These are phyloP conservation scores for Lota lota DNA, from an alignment of 2,113 vertebrate species.

Conservation along the genomic window DNA sequence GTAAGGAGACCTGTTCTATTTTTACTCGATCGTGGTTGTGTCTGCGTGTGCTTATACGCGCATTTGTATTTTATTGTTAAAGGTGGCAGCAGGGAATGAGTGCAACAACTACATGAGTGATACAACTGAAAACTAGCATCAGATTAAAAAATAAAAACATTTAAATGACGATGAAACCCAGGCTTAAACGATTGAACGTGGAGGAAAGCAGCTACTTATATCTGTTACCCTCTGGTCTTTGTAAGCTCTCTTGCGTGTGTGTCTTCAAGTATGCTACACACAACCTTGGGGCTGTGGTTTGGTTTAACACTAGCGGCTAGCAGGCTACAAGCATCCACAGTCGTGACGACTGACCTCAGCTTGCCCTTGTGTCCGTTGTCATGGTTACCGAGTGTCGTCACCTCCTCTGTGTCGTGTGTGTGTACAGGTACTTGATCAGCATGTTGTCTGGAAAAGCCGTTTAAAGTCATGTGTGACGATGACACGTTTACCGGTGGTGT, in stretches of 20 bases:
- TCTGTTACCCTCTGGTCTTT: slow-evolving; percentile 10
- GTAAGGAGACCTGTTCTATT: slow-evolving; percentile 64
- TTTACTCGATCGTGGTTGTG: slow-evolving; percentile 34
- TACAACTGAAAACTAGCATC: too few relatives aligned
- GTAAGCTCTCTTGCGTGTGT: slow-evolving; percentile 5
- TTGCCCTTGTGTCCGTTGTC: slow-evolving; percentile 20
- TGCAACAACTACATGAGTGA: too few relatives aligned
- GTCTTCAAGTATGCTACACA: too few relatives aligned
- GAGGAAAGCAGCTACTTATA: not conserved
- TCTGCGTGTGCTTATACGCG: too few relatives aligned
- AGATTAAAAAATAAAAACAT: too few relatives aligned
- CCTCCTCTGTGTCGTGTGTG: not conserved
- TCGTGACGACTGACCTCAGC: slow-evolving; percentile 11
- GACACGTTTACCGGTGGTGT: not conserved
- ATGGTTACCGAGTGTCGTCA: slow-evolving; percentile 13
- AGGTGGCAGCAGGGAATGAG: not conserved
- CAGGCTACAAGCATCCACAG: not conserved
- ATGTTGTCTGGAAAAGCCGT: not conserved
- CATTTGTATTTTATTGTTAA: too few relatives aligned
- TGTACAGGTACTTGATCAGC: slow-evolving; percentile 4
- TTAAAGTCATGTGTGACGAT: not conserved
- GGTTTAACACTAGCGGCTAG: too few relatives aligned
- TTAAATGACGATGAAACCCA: not conserved
- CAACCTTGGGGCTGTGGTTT: too few relatives aligned
- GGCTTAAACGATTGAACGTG: not conserved